Conservation (phyloP, 2,888 invertebrate genomes). For the Hylaea fasciaria region DNA sequence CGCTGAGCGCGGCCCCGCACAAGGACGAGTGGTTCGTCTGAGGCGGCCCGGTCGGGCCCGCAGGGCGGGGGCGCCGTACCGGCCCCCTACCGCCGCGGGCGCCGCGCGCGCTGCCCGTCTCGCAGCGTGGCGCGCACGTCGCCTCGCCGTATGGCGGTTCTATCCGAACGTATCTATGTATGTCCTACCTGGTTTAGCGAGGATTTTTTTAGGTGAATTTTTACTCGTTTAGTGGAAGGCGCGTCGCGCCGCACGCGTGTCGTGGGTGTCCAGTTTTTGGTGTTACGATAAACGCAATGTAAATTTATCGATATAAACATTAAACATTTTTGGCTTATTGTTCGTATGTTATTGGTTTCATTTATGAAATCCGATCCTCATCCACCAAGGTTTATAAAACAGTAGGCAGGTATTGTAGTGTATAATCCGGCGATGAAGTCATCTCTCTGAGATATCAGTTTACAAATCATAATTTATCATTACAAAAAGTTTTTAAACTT, state of each 20-base stretch:
- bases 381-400: not conserved
- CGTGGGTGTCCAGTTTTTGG: slow-evolving; percentile 77
- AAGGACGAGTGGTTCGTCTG: slow-evolving; percentile 97
- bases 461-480: too few relatives aligned
- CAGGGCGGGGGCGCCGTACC: slow-evolving; percentile 75
- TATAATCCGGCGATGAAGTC: too few relatives aligned
- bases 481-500: too few relatives aligned
- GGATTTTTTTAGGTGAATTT: slow-evolving; percentile 80
- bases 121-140: slow-evolving; percentile 36
- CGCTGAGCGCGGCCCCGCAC: slow-evolving; percentile 91
- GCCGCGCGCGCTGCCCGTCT: slow-evolving; percentile 58
- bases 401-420: too few relatives aligned
- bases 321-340: slow-evolving; percentile 85
- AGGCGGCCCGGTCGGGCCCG: slow-evolving; percentile 76
- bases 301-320: slow-evolving; percentile 83
- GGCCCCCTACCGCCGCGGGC: slow-evolving; percentile 57
- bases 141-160: slow-evolving; percentile 24
- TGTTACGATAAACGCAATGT: slow-evolving; percentile 81
- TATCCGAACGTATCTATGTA: slow-evolving; percentile 59
- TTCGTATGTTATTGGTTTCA: slow-evolving; percentile 79
- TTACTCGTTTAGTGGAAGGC: slow-evolving; percentile 76
- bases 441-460: too few relatives aligned
- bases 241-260: slow-evolving; percentile 80
- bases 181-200: slow-evolving; percentile 75
- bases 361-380: slow-evolving; percentile 48